These are phyloP conservation scores for Cyanistes caeruleus DNA, from an alignment of 2,113 vertebrate genomes.

Conservation along the genomic window DNA sequence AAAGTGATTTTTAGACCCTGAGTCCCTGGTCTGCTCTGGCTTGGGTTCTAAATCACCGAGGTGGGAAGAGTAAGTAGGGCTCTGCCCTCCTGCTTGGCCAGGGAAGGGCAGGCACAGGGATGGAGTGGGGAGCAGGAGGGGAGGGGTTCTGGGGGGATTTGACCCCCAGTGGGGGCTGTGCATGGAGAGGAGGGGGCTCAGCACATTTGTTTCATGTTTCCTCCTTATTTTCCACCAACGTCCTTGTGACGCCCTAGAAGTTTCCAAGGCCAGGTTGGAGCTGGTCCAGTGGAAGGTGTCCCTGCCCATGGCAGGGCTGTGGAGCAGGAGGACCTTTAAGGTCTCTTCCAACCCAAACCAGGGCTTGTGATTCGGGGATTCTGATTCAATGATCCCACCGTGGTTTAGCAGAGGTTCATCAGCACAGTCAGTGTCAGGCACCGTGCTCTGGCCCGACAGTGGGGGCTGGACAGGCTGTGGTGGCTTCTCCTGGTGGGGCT, in stretches of 20 bases:
- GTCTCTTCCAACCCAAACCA: not conserved
- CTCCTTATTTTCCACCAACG: not conserved
- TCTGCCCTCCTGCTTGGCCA: not conserved
- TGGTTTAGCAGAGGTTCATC: not conserved
- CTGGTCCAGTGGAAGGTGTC: not conserved
- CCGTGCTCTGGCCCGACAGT: not conserved
- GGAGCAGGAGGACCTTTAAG: not conserved
- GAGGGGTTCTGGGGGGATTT: not conserved
- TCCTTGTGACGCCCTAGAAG: not conserved
- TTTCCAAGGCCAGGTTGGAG: not conserved
- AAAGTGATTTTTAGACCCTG: accelerated
- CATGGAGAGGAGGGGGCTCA: not conserved
- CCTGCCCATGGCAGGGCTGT: not conserved
- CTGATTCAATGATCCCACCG: accelerated
- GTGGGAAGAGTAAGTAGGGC: accelerated
- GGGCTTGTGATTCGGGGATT: not conserved
- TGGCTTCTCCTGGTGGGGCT: not conserved
- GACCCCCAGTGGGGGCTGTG: not conserved
- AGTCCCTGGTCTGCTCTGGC: not conserved
- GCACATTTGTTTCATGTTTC: not conserved
- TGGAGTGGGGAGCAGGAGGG: not conserved
- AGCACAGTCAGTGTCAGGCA: not conserved
- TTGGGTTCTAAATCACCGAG: accelerated
- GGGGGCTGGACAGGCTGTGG: not conserved
- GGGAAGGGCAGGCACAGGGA: not conserved